phyloP scores from a whole-genome alignment of 2,797 vertebrate genomes.

The Enteromius treurensis region DNA sequence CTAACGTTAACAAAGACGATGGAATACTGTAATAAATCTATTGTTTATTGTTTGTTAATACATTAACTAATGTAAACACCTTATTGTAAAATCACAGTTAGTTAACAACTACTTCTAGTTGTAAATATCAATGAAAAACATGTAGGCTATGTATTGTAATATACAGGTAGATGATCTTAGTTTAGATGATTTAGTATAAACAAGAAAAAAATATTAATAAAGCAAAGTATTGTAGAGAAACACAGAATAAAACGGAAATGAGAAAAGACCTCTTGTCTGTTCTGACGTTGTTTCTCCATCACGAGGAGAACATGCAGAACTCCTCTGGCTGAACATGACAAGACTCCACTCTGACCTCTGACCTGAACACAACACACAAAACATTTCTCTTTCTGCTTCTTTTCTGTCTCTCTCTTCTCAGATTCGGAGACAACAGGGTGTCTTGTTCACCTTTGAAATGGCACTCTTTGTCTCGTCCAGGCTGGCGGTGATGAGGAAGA shows the following conservation, averaged over 20 bases:
- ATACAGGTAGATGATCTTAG: no score
- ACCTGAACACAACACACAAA: constrained; percentile 63
- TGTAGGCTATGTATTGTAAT: no score
- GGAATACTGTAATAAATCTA: no score
- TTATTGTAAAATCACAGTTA: no score
- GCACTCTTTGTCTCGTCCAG: constrained; percentile 65
- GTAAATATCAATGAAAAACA: no score
- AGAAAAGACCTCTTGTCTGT: constrained; percentile 68
- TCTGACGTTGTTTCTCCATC: constrained; percentile 72
- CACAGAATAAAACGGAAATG: background rate
- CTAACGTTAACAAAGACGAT: no score
- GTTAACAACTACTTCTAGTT: no score
- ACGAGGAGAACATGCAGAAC: constrained; percentile 74
- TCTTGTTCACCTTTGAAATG: constrained; percentile 70
- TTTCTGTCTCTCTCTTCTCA: background rate
- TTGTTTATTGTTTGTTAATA: no score
- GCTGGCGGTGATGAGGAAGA: constrained; percentile 67
- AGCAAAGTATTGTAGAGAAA: background rate
- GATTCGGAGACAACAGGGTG: background rate
- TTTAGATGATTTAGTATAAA: no score
- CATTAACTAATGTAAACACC: no score
- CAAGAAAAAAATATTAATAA: no score
- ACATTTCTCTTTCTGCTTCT: background rate
- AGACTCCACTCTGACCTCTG: constrained; percentile 59
- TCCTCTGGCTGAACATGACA: constrained; percentile 69